Conservation (phyloP, 2,888 invertebrate genomes). For the Nesidiocoris tenuis region DNA sequence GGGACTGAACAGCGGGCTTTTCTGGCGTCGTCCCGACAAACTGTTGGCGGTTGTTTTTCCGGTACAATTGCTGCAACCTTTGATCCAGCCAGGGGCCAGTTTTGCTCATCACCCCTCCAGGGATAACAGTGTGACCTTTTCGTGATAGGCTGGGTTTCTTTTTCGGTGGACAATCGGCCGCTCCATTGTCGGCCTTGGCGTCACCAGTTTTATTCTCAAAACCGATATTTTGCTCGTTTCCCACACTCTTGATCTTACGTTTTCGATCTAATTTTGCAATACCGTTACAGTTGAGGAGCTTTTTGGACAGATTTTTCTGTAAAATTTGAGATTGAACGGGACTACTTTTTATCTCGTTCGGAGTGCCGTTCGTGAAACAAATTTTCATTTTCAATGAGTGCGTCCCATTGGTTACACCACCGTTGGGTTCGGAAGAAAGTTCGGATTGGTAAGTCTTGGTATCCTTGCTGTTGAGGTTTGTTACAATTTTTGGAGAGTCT, state of each 20-base stretch:
- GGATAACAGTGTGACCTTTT: constrained; percentile 36
- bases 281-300: constrained; percentile 27
- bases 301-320: constrained; percentile 40
- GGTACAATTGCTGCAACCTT: constrained; percentile 46
- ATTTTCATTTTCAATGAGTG: constrained; percentile 21
- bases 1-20: constrained; percentile 20
- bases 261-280: background rate
- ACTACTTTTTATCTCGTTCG: constrained; percentile 17
- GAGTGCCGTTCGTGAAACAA: background rate
- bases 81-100: constrained; percentile 46
- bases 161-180: constrained; percentile 16
- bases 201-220: constrained; percentile 4
- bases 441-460: constrained; percentile 42
- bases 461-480: background rate
- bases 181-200: constrained; percentile 23
- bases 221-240: constrained; percentile 3
- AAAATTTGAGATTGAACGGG: constrained; percentile 17
- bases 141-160: constrained; percentile 42
- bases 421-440: constrained; percentile 36
- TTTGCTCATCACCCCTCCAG: constrained; percentile 44
- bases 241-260: constrained; percentile 5
- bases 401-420: constrained; percentile 41
- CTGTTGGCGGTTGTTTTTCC: constrained; percentile 18
- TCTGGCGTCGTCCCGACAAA: constrained; percentile 25
- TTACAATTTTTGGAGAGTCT: background rate